Conservation (phyloP, 1,140 invertebrate species). For the Telenomus remus region DNA sequence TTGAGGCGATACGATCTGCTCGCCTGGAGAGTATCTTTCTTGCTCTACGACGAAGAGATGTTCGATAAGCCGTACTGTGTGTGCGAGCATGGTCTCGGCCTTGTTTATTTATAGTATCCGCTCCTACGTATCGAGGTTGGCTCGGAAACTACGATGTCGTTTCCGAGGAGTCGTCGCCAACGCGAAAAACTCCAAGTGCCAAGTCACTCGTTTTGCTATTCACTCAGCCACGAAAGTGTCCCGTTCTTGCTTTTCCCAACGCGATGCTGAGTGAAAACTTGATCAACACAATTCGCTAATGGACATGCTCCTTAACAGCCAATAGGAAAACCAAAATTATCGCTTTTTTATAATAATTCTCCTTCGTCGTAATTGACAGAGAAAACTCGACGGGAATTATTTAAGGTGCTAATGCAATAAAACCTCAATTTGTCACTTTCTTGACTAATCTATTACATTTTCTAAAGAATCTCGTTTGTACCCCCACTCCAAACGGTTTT, state of each 20-base stretch:
- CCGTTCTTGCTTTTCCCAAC: constrained; percentile 30
- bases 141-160: constrained; percentile 40
- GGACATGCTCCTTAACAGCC: constrained; percentile 18
- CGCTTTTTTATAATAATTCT: constrained; percentile 14
- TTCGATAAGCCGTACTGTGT: constrained; percentile 50
- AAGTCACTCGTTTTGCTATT: constrained; percentile 46
- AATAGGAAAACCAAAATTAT: constrained; percentile 19
- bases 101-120: constrained; percentile 58
- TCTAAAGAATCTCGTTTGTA: too few relatives aligned
- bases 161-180: constrained; percentile 53
- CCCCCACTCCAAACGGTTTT: too few relatives aligned
- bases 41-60: constrained; percentile 47
- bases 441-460: too few relatives aligned
- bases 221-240: constrained; percentile 51
- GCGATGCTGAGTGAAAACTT: constrained; percentile 21
- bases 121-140: constrained; percentile 50
- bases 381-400: not conserved
- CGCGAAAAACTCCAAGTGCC: constrained; percentile 52
- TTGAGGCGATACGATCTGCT: constrained; percentile 57
- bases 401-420: too few relatives aligned
- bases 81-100: constrained; percentile 44
- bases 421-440: too few relatives aligned
- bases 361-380: constrained; percentile 4
- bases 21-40: constrained; percentile 41
- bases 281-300: constrained; percentile 34